Conservation (phyloP, 53 echinoderm and acorn worm genomes). For the Zoroaster sp. region DNA sequence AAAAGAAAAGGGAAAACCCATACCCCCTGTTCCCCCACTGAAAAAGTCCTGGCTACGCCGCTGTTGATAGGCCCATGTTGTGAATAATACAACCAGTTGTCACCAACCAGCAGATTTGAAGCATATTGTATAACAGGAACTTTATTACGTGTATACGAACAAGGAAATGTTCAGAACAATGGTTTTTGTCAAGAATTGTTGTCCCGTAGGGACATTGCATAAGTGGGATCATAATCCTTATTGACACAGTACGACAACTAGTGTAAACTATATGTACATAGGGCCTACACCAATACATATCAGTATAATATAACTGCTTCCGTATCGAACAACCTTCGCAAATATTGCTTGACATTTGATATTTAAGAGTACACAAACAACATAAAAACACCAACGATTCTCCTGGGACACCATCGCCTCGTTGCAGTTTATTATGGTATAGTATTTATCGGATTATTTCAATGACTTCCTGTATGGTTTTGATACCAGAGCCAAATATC, state of each 20-base stretch:
- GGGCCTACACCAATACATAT: no score
- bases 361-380: not conserved
- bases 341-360: not conserved
- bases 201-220: not conserved
- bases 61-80: no score
- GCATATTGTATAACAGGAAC: no score
- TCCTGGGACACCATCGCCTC: not conserved
- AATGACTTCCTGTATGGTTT: constrained; percentile 42
- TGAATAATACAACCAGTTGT: no score
- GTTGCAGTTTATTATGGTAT: no score
- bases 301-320: not conserved
- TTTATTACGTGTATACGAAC: no score
- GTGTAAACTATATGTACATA: no score
- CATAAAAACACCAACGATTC: not conserved
- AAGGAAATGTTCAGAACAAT: not conserved
- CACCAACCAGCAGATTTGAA: no score
- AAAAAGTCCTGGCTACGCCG: no score
- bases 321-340: not conserved
- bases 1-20: no score
- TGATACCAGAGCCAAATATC: not conserved
- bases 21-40: no score
- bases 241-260: no score
- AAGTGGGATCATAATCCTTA: not conserved
- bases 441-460: constrained; percentile 3
- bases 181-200: not conserved